phyloP scores from a whole-genome alignment of 2,797 vertebrate genomes.

The Heteromormyrus szaboi region DNA sequence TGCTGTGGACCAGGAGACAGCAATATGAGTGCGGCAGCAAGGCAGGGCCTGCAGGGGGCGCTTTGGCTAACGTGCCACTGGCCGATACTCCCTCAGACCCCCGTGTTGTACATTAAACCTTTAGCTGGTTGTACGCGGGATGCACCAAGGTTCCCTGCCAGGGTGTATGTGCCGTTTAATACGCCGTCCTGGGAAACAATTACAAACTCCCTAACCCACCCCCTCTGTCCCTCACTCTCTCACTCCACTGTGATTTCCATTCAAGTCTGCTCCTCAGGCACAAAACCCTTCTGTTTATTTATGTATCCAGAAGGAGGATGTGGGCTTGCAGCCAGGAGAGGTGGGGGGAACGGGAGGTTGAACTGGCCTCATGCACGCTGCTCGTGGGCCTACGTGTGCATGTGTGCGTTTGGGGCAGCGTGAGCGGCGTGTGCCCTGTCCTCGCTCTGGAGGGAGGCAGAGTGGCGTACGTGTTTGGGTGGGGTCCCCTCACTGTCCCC shows the following conservation, averaged over 20 bases:
- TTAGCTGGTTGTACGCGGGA: constrained; percentile 41
- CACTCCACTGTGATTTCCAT: constrained; percentile 11
- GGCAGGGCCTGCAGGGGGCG: not conserved
- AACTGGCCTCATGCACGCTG: not conserved
- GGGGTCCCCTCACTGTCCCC: not conserved
- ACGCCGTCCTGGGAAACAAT: constrained; percentile 56
- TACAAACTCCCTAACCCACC: constrained; percentile 30
- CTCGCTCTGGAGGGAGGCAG: not conserved
- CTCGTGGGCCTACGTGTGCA: not conserved
- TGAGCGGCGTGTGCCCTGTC: not conserved
- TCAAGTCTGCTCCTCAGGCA: constrained; percentile 49
- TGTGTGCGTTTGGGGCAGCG: not conserved
- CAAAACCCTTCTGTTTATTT: constrained; percentile 61
- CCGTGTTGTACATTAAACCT: constrained; percentile 51
- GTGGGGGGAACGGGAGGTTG: constrained; percentile 55
- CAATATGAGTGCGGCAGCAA: not conserved
- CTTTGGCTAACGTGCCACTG: not conserved
- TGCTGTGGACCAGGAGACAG: not conserved
- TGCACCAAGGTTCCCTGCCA: constrained; percentile 32
- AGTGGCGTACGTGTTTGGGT: not conserved
- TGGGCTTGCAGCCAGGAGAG: constrained; percentile 55
- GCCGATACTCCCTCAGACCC: not conserved
- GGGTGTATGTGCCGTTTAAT: constrained; percentile 45
- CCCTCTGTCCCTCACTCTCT: constrained; percentile 11
- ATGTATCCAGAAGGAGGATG: constrained; percentile 60